Conservation (phyloP, 2,113 vertebrate genomes). For the Corythoichthys intestinalis region DNA sequence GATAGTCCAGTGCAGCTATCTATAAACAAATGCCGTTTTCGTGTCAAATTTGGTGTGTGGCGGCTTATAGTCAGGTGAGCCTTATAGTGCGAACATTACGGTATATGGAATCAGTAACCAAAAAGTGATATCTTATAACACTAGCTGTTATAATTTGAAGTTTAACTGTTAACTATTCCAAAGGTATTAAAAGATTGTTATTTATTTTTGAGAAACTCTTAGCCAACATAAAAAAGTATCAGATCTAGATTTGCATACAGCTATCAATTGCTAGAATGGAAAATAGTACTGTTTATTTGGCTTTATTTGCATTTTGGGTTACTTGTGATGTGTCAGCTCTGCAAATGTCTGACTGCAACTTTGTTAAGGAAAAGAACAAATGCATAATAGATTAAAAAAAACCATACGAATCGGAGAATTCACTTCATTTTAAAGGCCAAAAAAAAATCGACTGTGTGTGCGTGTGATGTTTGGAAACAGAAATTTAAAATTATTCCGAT, state of each 20-base stretch:
- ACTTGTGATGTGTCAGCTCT: background rate
- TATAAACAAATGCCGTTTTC: too few species aligned
- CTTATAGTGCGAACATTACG: too few species aligned
- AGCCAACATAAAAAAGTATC: background rate
- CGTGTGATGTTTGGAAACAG: constrained; percentile 2
- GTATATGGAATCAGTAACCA: too few species aligned
- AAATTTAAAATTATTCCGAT: constrained; percentile 37
- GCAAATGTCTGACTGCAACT: background rate
- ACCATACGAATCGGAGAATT: background rate
- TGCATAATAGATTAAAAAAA: background rate
- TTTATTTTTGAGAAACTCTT: too few species aligned
- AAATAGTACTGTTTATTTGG: background rate
- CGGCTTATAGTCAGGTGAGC: too few species aligned
- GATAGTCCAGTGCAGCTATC: too few species aligned
- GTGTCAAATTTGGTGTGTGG: too few species aligned
- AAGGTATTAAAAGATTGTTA: too few species aligned
- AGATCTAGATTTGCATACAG: background rate
- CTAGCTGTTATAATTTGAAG: too few species aligned
- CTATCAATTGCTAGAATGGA: background rate
- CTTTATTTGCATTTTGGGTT: background rate
- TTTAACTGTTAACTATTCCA: too few species aligned
- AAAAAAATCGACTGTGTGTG: background rate
- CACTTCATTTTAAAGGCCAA: background rate
- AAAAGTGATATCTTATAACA: too few species aligned
- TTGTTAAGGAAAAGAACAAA: background rate